Evolutionary conservation across 2,113 vertebrate genomes (phyloP).

Genomic region (cattle (Bos taurus)): ARS-UCD2.0 NC_037328.1:74210501-74211000

Average conservation of each 20-base stretch:
- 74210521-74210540: background rate
- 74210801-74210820: background rate
- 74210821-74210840: background rate
- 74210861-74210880: conserved; percentile 51
- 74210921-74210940: conserved; percentile 55
- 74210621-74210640: background rate
- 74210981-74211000: background rate
- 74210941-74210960: conserved; percentile 58
- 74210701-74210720: background rate
- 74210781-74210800: background rate
- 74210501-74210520: background rate
- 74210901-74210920: conserved; percentile 70
- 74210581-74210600: background rate
- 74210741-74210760: background rate
- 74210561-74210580: background rate
- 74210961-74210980: conserved; percentile 71
- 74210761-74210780: background rate
- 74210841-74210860: conserved; percentile 59
- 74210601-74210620: background rate
- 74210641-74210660: background rate
- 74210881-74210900: conserved; percentile 70
- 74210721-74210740: background rate
- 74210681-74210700: background rate
- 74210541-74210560: background rate
- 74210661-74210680: background rate